Base-by-base conservation (phyloP, 2,888 invertebrate genomes). In the Orthosia cruda region DNA sequence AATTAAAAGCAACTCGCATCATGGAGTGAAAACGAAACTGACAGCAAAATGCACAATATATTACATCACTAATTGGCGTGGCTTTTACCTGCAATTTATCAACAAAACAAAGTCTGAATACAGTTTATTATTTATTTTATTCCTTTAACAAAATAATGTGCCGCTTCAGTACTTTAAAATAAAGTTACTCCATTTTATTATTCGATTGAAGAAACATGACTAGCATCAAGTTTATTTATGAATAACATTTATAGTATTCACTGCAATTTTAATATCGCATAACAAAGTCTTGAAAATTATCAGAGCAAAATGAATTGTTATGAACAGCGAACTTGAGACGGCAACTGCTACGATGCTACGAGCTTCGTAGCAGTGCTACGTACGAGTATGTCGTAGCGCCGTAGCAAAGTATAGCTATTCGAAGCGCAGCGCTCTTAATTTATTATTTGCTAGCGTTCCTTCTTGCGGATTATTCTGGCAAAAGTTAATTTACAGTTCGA, bases 351-450 rank as follows among this genome's bases (percentile, higher is more conserved):
- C 57, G 49, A 47, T 3, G 77, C 80, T 72, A 80, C 72, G 69
- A 57, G 16, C 9, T 59, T 72, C 59, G 69, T 81, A 81, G 81
- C 66, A 66, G 0, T 16, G 71, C 77, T 77, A 72, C 65, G 50
- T 40, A 68, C 55, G 20, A 3, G 26, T 26, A 26, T 26, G 26
- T 13, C 50, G 73, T 70, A 73, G 58, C 58, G 0, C 13, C 12
- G 67, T 57, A 52, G 64, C 50, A 26, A 18, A 13, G 12, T n/a
- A 55, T 50, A 5, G 23, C 12, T 67, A 52, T 47, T 59, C 4
- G n/a, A 12, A 54, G 23, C 47, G 13, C 45, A 18, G 23, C 16
- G 16, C 13, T 69, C 4, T 45, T 26, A 50, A 26, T 62, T 69
- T 16, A 50, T 68, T 62, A 68, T 23, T 67, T 49, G 9, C 13